Evolutionary conservation across 2,888 invertebrate genomes (phyloP).

Genomic region (Caenorhabditis sinica): DNA sequence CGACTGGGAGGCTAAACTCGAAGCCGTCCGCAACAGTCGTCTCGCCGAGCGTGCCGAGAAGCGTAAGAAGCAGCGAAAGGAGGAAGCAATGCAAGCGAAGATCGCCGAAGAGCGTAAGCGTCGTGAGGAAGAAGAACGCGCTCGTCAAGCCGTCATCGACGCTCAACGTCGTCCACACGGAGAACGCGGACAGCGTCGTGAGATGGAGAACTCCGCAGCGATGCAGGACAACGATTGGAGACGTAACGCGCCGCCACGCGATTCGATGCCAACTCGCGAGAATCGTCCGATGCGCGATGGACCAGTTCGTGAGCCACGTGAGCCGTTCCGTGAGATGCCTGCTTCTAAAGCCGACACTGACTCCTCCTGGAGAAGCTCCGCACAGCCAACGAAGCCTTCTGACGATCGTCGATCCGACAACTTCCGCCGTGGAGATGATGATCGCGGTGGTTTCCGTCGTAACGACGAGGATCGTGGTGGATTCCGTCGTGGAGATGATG

Average conservation of each 20-base stretch:
- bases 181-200: constrained; percentile 53
- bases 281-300: constrained; percentile 47
- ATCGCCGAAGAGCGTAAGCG: constrained; percentile 69
- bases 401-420: constrained; percentile 28
- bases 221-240: constrained; percentile 72
- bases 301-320: constrained; percentile 26
- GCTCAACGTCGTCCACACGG: constrained; percentile 64
- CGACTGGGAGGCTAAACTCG: constrained; percentile 71
- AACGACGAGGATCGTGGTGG: too few species aligned
- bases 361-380: constrained; percentile 48
- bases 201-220: constrained; percentile 68
- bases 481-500: constrained; percentile 23
- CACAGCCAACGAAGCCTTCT: constrained; percentile 13
- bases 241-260: constrained; percentile 37
- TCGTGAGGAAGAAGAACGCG: constrained; percentile 74
- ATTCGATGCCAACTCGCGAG: constrained; percentile 35
- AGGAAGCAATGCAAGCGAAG: constrained; percentile 66
- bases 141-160: constrained; percentile 67
- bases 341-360: constrained; percentile 56
- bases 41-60: constrained; percentile 72
- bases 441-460: constrained; percentile 23
- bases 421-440: constrained; percentile 29
- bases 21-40: constrained; percentile 71
- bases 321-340: constrained; percentile 52
- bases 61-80: constrained; percentile 70